Evolutionary conservation across 2,888 invertebrate genomes (phyloP).

Genomic region (Cataglyphis albicans): DNA sequence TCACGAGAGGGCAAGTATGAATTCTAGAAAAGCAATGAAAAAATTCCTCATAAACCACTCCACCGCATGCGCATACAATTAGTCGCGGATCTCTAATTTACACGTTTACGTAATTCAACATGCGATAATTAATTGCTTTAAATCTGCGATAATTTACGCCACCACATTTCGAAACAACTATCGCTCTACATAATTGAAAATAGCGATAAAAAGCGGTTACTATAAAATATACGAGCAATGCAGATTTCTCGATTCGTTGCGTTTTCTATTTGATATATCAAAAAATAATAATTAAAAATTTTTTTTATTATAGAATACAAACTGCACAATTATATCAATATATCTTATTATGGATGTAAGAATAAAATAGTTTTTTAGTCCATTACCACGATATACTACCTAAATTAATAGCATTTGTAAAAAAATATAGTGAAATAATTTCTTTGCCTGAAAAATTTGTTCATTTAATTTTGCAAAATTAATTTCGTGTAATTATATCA

Average conservation of each 20-base stretch:
- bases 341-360: not conserved
- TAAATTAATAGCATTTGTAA: conserved; percentile 17
- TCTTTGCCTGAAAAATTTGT: conserved; percentile 15
- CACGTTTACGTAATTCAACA: conserved; percentile 50
- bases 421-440: conserved; percentile 10
- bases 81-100: conserved; percentile 54
- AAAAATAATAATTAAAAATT: conserved; percentile 3
- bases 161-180: conserved; percentile 45
- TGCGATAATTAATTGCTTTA: conserved; percentile 56
- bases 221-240: conserved; percentile 18
- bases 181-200: conserved; percentile 43
- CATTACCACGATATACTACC: not conserved
- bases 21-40: conserved; percentile 19
- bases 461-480: conserved; percentile 35
- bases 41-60: conserved; percentile 34
- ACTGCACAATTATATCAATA: conserved; percentile 4
- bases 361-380: not conserved
- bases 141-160: conserved; percentile 48
- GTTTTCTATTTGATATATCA: not conserved
- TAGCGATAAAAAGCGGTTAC: conserved; percentile 4
- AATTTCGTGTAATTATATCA: conserved; percentile 27
- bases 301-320: not conserved
- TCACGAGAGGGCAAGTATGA: conserved; percentile 14
- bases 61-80: conserved; percentile 35
- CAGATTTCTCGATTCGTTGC: conserved; percentile 3